phyloP scores from a whole-genome alignment of 2,113 vertebrate genomes.

The Scytalopus superciliaris region DNA sequence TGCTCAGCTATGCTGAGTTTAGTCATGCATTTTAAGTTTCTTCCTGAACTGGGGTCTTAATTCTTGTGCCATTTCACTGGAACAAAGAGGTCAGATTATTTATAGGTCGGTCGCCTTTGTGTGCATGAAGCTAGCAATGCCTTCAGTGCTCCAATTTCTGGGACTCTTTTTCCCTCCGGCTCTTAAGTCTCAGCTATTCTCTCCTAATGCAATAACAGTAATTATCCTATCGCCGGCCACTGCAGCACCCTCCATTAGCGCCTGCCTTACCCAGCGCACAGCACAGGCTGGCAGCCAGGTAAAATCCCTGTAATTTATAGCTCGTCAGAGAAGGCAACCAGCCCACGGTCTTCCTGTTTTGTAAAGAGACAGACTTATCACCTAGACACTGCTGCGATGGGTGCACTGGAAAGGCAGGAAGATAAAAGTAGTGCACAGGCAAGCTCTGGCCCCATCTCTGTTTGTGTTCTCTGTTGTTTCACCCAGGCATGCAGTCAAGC shows the following conservation, averaged over 20 bases:
- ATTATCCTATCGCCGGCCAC: constrained; percentile 29
- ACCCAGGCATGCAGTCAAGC: background rate
- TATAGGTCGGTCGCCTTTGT: constrained; percentile 16
- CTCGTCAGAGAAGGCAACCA: constrained; percentile 16
- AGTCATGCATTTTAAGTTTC: constrained; percentile 40
- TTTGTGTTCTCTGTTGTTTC: background rate
- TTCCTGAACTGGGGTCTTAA: background rate
- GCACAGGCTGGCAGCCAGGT: background rate
- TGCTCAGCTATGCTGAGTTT: background rate
- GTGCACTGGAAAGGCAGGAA: background rate
- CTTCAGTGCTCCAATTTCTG: background rate
- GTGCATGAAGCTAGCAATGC: background rate
- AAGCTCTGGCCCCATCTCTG: background rate
- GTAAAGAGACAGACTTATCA: background rate
- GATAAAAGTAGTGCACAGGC: background rate
- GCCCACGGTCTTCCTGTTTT: constrained; percentile 41
- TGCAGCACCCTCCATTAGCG: background rate
- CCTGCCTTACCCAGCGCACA: background rate
- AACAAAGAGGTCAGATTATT: constrained; percentile 38
- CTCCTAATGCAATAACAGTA: constrained; percentile 31
- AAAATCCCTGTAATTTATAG: constrained; percentile 30
- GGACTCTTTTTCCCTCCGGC: background rate
- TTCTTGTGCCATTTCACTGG: constrained; percentile 4
- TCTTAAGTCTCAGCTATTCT: constrained; percentile 17
- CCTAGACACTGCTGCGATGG: background rate